Base-by-base conservation (phyloP, 2,113 vertebrate genomes). In the Melospiza georgiana region DNA sequence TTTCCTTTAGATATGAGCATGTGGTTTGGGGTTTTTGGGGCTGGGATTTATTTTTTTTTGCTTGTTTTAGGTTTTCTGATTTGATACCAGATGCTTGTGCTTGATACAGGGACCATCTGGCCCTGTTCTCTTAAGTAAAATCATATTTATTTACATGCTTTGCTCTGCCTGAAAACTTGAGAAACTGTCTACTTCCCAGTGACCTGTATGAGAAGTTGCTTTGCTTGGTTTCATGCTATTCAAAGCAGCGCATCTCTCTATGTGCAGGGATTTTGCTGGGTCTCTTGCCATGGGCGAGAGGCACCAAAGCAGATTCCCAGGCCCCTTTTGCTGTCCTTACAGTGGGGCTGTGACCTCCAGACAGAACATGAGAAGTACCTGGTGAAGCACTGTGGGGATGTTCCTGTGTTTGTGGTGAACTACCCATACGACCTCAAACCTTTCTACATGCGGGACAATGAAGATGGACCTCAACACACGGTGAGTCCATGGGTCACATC, bases 291-390 rank as follows among this genome's bases (percentile, higher is more conserved):
- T 15, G 25, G 41, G 23, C 27, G 30, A 66, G 46, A 43, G 44
- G 37, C 43, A 80, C 39, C 31, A 46, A 41, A 72, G 41, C 51
- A 87, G 37, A 16, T 77, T 79, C 31, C 6, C 43, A 73, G 21
- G 11, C 49, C 23, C 20, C 11, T 83, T 83, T 92, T 74, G 24
- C 67, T 91, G 41, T 97, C 93, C 90, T 94, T 94, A 48, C 97
- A 99, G 99, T 99, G 99, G 99, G 99, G 99, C 51, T 97, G 97
- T 92, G 99, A 99, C 97, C 98, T 99, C 84, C 98, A 99, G 76
- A 99, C 98, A 0, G 99, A 99, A 73, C 99, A 99, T 31, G 99
- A 99, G 93, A 99, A 99, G 95, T 98, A 99, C 97, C 96, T 99
- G 94, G 98, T 99, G 90, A 98, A 98, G 97, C 98, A 99, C 94